phyloP scores from a whole-genome alignment of 2,113 vertebrate genomes.

The Thunnus thynnus region DNA sequence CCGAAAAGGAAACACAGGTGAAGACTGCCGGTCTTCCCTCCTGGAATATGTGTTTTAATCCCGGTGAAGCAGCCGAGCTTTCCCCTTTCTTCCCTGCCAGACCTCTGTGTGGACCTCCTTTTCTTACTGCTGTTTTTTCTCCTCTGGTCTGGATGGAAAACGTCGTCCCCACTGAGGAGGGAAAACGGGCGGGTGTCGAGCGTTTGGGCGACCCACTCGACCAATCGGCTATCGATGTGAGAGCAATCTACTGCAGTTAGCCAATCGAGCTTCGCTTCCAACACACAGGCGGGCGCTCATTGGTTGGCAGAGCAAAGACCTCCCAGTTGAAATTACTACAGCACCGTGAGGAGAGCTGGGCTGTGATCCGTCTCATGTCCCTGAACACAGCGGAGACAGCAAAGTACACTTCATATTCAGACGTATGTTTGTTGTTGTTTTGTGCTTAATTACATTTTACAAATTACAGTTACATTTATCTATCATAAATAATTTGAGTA shows the following conservation, averaged over 20 bases:
- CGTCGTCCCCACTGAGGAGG: conserved; percentile 39
- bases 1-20: conserved; percentile 6
- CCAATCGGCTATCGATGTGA: conserved; percentile 53
- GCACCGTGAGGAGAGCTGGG: conserved; percentile 15
- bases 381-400: too few relatives aligned
- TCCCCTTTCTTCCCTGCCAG: neutral
- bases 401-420: too few relatives aligned
- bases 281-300: conserved; percentile 21
- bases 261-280: conserved; percentile 41
- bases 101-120: conserved; percentile 3
- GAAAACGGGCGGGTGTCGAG: conserved; percentile 41
- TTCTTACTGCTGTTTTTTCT: conserved; percentile 32
- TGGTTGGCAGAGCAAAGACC: conserved; percentile 31
- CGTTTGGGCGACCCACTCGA: neutral
- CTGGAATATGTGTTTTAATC: neutral
- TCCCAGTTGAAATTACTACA: conserved; percentile 50
- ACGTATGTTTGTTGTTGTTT: too few relatives aligned
- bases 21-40: neutral
- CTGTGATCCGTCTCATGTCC: too few relatives aligned
- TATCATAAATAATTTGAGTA: too few relatives aligned
- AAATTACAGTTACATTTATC: too few relatives aligned
- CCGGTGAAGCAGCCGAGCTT: neutral
- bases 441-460: too few relatives aligned
- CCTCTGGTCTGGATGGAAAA: conserved; percentile 46
- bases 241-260: neutral